A percentile compares a stretch with the other conserved stretches of the same genome.
Evolutionary conservation across 2,797 vertebrate genomes (phyloP).

Genomic region (Eulemur albifrons): DNA sequence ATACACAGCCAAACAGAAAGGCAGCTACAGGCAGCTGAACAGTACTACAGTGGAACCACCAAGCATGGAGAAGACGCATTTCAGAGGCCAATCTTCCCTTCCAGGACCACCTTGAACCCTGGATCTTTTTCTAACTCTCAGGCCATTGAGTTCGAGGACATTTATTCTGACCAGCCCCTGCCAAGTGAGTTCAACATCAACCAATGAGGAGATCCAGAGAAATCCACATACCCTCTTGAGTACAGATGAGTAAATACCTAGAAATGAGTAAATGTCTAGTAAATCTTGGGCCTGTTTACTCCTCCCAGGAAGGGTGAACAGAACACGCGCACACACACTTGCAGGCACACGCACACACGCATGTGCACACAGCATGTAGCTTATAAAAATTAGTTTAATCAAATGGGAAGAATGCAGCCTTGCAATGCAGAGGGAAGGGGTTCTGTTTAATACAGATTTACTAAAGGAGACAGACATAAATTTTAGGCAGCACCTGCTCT

Average conservation of each 20-base stretch:
- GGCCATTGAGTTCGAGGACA: background rate
- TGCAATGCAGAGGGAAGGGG: background rate
- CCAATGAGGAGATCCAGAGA: background rate
- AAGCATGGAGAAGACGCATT: accelerated
- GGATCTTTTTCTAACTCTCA: background rate
- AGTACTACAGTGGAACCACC: accelerated
- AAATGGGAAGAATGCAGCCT: background rate
- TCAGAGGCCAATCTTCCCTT: background rate
- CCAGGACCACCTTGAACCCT: background rate
- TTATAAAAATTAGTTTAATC: background rate
- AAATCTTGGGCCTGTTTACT: no score
- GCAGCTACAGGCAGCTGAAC: background rate
- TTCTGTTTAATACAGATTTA: background rate
- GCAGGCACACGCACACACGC: background rate
- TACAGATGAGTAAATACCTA: background rate
- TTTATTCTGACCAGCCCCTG: background rate
- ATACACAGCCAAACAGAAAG: background rate
- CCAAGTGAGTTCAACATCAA: no score
- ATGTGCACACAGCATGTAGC: no score
- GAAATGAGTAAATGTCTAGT: no score
- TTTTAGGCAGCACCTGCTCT: background rate
- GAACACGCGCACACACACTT: background rate
- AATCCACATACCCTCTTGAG: no score
- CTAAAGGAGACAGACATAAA: background rate
- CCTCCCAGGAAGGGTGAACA: background rate